phyloP scores from a whole-genome alignment of 1,140 invertebrate species.

The Hyles euphorbiae region DNA sequence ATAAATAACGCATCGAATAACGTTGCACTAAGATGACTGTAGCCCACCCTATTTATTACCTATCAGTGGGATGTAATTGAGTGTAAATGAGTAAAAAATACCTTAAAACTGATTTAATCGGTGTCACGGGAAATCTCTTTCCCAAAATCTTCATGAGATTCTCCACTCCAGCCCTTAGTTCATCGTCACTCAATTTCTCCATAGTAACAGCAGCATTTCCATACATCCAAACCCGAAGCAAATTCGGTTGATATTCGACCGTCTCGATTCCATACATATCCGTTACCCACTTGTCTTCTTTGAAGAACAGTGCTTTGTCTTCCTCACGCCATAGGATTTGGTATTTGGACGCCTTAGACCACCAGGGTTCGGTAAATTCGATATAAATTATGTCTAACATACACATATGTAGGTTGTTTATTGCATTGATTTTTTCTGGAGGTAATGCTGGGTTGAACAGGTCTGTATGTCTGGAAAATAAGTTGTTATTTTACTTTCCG shows the following conservation, averaged over 20 bases:
- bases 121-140: conserved; percentile 45
- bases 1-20: too few species aligned
- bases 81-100: conserved; percentile 10
- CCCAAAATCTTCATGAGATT: conserved; percentile 59
- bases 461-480: conserved; percentile 54
- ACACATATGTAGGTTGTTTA: conserved; percentile 81
- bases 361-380: conserved; percentile 80
- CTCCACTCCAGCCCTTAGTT: conserved; percentile 66
- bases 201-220: conserved; percentile 76
- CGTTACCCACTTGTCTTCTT: conserved; percentile 75
- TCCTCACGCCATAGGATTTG: conserved; percentile 77
- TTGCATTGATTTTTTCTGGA: conserved; percentile 76
- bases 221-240: conserved; percentile 81
- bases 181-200: conserved; percentile 72
- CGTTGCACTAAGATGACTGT: too few species aligned
- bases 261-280: conserved; percentile 81
- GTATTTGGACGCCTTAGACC: conserved; percentile 74
- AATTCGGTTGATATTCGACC: conserved; percentile 79
- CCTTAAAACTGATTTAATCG: conserved; percentile 48
- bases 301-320: conserved; percentile 64
- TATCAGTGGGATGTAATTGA: too few species aligned
- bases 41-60: too few species aligned
- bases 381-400: conserved; percentile 87
- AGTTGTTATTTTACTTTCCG: too few species aligned
- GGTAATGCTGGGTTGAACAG: conserved; percentile 81